phyloP scores from a whole-genome alignment of 1,140 invertebrate species.

The Harpegnathos saltator region DNA sequence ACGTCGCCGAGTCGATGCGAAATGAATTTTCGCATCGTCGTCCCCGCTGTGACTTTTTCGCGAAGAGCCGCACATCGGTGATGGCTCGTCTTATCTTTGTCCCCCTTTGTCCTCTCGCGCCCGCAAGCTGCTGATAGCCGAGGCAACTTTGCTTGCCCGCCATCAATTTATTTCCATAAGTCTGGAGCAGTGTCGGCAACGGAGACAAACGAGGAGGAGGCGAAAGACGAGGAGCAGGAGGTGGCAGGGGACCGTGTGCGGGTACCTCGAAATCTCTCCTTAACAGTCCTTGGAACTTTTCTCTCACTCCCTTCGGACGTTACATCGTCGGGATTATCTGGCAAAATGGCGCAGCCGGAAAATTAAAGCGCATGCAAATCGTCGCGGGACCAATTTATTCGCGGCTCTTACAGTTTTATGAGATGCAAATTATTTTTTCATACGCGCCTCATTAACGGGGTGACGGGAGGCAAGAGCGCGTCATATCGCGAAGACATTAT shows the following conservation, averaged over 20 bases:
- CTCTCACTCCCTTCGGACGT: conserved; percentile 4
- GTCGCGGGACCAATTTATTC: not conserved
- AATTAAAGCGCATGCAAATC: conserved; percentile 36
- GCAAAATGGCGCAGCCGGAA: conserved; percentile 3
- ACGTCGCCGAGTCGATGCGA: conserved; percentile 18
- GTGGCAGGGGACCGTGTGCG: not conserved
- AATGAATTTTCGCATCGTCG: conserved; percentile 18
- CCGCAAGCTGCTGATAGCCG: conserved; percentile 37
- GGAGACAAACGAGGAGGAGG: too few species aligned
- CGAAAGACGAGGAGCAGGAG: not conserved
- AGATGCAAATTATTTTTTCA: conserved; percentile 22
- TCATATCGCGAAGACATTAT: not conserved
- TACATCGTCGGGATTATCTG: conserved; percentile 29
- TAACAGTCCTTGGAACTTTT: conserved; percentile 31
- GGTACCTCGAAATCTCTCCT: conserved; percentile 24
- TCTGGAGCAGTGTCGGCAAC: not conserved
- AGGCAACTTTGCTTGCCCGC: conserved; percentile 20
- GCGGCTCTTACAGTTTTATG: conserved; percentile 14
- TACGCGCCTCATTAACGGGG: not conserved
- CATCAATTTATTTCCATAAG: conserved; percentile 59
- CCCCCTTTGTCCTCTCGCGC: conserved; percentile 6
- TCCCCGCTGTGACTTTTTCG: conserved; percentile 9
- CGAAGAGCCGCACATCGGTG: not conserved
- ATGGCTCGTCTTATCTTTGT: conserved; percentile 16
- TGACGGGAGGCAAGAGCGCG: not conserved